phyloP scores from a whole-genome alignment of 1,140 invertebrate genomes.

The Drosophila ohnishii region DNA sequence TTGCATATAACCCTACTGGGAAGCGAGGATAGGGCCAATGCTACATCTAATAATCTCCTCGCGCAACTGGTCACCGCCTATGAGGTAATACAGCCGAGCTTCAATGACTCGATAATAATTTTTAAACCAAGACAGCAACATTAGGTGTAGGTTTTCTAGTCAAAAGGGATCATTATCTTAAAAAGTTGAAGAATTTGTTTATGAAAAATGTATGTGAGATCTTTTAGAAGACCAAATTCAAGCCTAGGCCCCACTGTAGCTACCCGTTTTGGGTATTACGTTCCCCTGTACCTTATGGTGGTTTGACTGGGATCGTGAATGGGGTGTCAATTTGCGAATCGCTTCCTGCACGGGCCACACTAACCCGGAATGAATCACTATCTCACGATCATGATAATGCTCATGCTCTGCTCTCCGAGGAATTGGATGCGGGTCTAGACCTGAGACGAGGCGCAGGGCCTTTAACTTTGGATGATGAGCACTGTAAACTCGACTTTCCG shows the following conservation, averaged over 20 bases:
- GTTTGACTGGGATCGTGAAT: conserved; percentile 14
- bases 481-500: conserved; percentile 49
- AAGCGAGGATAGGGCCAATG: conserved; percentile 55
- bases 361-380: conserved; percentile 27
- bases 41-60: conserved; percentile 62
- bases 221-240: neutral
- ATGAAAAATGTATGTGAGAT: neutral
- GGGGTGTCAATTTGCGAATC: conserved; percentile 41
- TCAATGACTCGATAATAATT: neutral
- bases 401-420: conserved; percentile 9
- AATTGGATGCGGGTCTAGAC: conserved; percentile 24
- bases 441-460: conserved; percentile 1
- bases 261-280: neutral
- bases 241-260: neutral
- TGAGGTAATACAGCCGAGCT: conserved; percentile 58
- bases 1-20: conserved; percentile 85
- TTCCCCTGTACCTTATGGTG: conserved; percentile 10
- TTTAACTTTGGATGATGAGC: conserved; percentile 16
- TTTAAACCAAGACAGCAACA: neutral
- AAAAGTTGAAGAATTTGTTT: neutral
- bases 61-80: conserved; percentile 61
- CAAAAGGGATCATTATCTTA: too few species aligned
- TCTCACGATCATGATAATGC: conserved; percentile 18
- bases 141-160: too few species aligned
- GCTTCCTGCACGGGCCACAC: conserved; percentile 33